Evolutionary conservation across 2,888 invertebrate genomes (phyloP).

Genomic region (Nudaria mundana): DNA sequence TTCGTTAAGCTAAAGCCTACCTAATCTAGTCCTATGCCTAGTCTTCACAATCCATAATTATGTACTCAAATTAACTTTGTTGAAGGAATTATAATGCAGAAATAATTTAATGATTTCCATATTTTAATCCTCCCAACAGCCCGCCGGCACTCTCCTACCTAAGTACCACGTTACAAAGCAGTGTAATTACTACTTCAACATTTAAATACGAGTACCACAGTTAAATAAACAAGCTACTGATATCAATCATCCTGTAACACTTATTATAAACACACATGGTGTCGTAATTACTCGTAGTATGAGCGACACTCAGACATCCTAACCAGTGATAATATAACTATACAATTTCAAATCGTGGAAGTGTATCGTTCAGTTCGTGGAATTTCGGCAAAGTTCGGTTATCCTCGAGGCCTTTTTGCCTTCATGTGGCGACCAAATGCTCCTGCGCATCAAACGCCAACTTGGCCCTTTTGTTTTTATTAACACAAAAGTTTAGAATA

Average conservation of each 20-base stretch:
- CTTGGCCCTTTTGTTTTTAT: slow-evolving; percentile 30
- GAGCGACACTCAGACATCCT: background rate
- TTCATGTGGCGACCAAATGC: slow-evolving; percentile 69
- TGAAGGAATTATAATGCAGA: too few relatives aligned
- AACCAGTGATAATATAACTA: slow-evolving; percentile 1
- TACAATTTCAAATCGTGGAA: slow-evolving; percentile 10
- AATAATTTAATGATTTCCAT: too few relatives aligned
- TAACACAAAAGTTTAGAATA: slow-evolving; percentile 18
- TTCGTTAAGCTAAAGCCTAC: too few relatives aligned
- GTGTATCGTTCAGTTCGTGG: slow-evolving; percentile 37
- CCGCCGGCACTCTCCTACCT: too few relatives aligned
- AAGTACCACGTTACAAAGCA: background rate
- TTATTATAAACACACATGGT: slow-evolving; percentile 2
- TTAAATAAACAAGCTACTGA: background rate
- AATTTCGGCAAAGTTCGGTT: slow-evolving; percentile 43
- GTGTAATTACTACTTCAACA: background rate
- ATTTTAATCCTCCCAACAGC: too few relatives aligned
- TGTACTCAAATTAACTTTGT: too few relatives aligned
- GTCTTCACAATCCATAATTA: too few relatives aligned
- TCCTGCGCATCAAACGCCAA: slow-evolving; percentile 40
- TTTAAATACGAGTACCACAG: background rate
- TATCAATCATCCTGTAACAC: background rate
- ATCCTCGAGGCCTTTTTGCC: slow-evolving; percentile 49
- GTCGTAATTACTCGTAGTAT: too few relatives aligned
- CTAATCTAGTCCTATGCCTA: too few relatives aligned